Evolutionary conservation across 2,888 invertebrate species (phyloP).

Genomic region (Psylliodes chrysocephalus): DNA sequence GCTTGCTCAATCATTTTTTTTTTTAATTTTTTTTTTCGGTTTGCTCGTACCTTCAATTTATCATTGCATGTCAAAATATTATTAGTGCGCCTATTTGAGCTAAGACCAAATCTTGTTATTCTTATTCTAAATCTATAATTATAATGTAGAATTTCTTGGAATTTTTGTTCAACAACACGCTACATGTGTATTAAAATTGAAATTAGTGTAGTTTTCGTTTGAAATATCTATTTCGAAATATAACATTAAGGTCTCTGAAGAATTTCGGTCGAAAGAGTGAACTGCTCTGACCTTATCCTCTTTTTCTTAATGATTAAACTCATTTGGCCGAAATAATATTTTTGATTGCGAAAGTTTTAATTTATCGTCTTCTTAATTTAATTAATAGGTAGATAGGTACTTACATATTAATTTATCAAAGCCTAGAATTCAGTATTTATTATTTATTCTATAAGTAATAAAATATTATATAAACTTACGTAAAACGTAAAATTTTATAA

Average conservation of each 20-base stretch:
- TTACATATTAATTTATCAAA: too few relatives aligned
- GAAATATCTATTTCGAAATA: slow-evolving; percentile 29
- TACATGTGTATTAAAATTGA: slow-evolving; percentile 44
- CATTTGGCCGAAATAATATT: slow-evolving; percentile 2
- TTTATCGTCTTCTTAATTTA: too few relatives aligned
- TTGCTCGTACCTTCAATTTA: slow-evolving; percentile 37
- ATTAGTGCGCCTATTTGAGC: slow-evolving; percentile 46
- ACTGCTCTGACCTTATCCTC: slow-evolving; percentile 26
- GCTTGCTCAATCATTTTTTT: slow-evolving; percentile 23
- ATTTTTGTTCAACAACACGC: slow-evolving; percentile 43
- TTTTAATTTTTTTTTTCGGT: slow-evolving; percentile 29
- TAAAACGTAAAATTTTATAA: too few relatives aligned
- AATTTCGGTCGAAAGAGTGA: slow-evolving; percentile 8
- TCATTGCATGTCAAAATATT: slow-evolving; percentile 48
- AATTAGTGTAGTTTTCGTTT: slow-evolving; percentile 34
- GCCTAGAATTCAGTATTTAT: too few relatives aligned
- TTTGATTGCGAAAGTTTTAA: not conserved
- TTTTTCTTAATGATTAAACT: slow-evolving; percentile 21
- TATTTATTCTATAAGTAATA: too few relatives aligned
- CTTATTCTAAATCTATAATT: slow-evolving; percentile 48
- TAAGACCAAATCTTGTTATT: slow-evolving; percentile 47
- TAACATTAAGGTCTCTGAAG: slow-evolving; percentile 21
- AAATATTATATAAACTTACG: too few relatives aligned
- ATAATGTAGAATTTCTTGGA: slow-evolving; percentile 44
- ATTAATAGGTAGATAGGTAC: too few relatives aligned